phyloP scores from a whole-genome alignment of 2,113 vertebrate genomes.

The Orcinus orca region DNA sequence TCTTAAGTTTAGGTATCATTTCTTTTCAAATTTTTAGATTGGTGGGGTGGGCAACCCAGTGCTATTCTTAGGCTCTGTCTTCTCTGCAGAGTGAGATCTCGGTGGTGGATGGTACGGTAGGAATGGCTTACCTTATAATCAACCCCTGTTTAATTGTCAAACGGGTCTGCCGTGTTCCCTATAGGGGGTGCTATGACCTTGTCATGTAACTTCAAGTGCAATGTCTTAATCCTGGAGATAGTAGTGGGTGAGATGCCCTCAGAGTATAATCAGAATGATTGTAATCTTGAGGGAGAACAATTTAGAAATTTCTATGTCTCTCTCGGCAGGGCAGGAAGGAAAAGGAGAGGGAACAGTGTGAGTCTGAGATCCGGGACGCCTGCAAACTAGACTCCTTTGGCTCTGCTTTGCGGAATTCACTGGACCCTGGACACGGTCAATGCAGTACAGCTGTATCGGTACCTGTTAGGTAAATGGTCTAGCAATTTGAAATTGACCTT shows the following conservation, averaged over 20 bases:
- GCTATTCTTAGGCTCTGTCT: not conserved
- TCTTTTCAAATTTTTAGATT: constrained; percentile 18
- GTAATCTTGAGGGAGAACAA: not conserved
- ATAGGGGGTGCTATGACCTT: not conserved
- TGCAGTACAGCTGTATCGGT: accelerated
- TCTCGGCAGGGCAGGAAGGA: not conserved
- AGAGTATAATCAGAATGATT: not conserved
- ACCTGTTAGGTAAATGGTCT: accelerated
- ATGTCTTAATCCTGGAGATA: not conserved
- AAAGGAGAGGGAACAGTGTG: not conserved
- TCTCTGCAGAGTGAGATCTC: not conserved
- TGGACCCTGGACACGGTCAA: accelerated
- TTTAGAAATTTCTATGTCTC: not conserved
- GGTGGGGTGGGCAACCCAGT: not conserved
- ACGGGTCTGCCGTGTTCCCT: not conserved
- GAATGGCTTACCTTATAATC: not conserved
- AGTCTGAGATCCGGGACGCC: not conserved
- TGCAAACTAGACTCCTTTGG: not conserved
- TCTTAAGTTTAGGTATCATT: constrained; percentile 52
- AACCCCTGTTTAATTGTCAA: not conserved
- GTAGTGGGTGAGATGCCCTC: not conserved
- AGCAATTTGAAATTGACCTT: not conserved
- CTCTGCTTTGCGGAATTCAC: not conserved
- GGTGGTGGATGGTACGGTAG: accelerated
- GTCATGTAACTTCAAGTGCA: not conserved